Evolutionary conservation across 2,797 vertebrate species (phyloP), one percentile per base, ranked within the genome.

Genomic region (Trachops cirrhosus): DNA sequence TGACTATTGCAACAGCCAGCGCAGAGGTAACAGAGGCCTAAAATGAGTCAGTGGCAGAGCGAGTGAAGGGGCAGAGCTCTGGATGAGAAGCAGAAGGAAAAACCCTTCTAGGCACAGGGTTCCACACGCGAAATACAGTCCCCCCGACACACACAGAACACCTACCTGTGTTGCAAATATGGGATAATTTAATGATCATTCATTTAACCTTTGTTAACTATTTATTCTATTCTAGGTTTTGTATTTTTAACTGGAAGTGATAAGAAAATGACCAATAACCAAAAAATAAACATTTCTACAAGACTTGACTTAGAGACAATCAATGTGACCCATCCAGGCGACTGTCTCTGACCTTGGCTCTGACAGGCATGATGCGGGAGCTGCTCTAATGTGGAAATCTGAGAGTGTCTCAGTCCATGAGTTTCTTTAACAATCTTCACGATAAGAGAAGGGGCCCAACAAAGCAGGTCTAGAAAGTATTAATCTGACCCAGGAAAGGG

Each of bases 401-500:
- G 3, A 3, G 4, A 71, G 50, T 64, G 16, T 62, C 71, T 52
- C 44, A 34, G 87, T 37, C 32, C 29, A 50, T 3, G 22, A 21
- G 7, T 80, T 87, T 82, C 34, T 44, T 64, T 29, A 64, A 70
- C 73, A 64, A 80, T 1, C 9, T 75, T 75, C 32, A 75, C 22
- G 6, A 37, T 71, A 48, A 75, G 16, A 92, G 50, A 87, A 29
- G 32, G 21, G 34, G 0, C 18, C 80, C 24, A 14, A 57, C 29
- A 95, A 89, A 83, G 21, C 57, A 68, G 5, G 22, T 48, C 22
- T 32, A 73, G 37, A 84, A 94, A 87, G 57, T 64, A 54, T 10
- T 89, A 48, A 79, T 80, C 48, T 84, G 18, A 84, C 29, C 12
- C 6, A 70, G 41, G 22, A 44, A 86, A 18, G 77, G 2, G 75